Conservation (phyloP, 2,113 vertebrate genomes). For the Gadus chalcogrammus region DNA sequence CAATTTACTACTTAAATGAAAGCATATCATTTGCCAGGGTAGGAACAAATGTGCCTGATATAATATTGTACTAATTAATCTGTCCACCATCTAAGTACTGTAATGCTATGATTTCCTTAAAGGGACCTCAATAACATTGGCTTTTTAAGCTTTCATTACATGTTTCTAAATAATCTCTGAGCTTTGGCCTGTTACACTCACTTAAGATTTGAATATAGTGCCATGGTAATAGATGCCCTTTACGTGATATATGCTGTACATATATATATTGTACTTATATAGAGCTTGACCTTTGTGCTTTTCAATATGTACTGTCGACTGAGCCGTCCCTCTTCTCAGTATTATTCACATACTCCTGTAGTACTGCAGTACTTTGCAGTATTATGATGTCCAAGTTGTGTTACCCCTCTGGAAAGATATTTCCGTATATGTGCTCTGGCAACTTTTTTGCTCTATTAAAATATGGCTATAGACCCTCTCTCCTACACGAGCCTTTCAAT, state of each 20-base stretch:
- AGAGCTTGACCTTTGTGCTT: background rate
- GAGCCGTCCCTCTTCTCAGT: slow-evolving; percentile 21
- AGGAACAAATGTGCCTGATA: slow-evolving; percentile 61
- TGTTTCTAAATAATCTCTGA: slow-evolving; percentile 32
- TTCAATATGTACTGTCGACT: slow-evolving; percentile 16
- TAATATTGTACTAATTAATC: slow-evolving; percentile 31
- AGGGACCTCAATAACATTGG: slow-evolving; percentile 29
- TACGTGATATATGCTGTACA: slow-evolving; percentile 27
- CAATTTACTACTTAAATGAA: slow-evolving; percentile 44
- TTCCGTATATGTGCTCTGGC: too few species aligned
- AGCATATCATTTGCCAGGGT: slow-evolving; percentile 44
- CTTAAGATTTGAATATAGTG: slow-evolving; percentile 43
- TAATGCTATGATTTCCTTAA: slow-evolving; percentile 35
- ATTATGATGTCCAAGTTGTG: background rate
- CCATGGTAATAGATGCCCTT: slow-evolving; percentile 38
- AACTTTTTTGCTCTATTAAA: background rate
- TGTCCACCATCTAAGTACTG: slow-evolving; percentile 59
- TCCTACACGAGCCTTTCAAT: too few species aligned
- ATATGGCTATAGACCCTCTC: background rate
- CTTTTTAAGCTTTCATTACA: slow-evolving; percentile 34
- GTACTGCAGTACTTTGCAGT: slow-evolving; percentile 1
- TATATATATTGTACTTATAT: slow-evolving; percentile 27
- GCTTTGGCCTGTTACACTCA: slow-evolving; percentile 9
- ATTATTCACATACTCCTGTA: too few species aligned
- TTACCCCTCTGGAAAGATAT: background rate